Base-by-base conservation (phyloP, 2,888 invertebrate species). In the Leistus spinibarbis region DNA sequence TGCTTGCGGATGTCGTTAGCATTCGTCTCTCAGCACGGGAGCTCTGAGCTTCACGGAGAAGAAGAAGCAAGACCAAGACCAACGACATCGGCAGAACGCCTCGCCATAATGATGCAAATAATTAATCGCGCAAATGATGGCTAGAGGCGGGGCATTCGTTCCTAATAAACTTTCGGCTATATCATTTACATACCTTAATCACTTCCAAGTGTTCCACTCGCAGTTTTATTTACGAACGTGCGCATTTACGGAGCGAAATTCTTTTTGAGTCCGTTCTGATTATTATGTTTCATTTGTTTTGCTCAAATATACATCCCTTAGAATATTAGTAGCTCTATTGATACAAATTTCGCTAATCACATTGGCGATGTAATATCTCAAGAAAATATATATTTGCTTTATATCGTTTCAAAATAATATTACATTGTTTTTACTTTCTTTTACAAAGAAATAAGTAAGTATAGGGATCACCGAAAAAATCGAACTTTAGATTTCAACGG, bases 51-150 rank as follows among this genome's bases (percentile, higher is more conserved):
- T n/a, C 63, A 9, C 19, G 9, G 23, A 23, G 27, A 64, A 24
- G n/a, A 16, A 64, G 27, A 20, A 64, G 24, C 10, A 27, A 9
- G 16, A 19, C 22, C 56, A 56, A 19, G n/a, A 27, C 53, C 56
- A 19, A 56, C 56, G 24, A 20, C 19, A 17, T 40, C 56, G 40
- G 69, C 24, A 24, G 69, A 27, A 17, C 23, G 69, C 24, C 57
- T n/a, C 19, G 24, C 69, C 65, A 71, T 77, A 79, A 78, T 78
- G 78, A 79, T 78, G 78, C 77, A 77, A 78, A 79, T 79, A 79
- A 79, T 79, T 79, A 79, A 79, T 78, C 78, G 76, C 77, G 76
- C 78, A 78, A 79, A 79, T 77, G 77, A 77, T 77, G 76, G 76
- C 76, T 77, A 67, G 71, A 74, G 77, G 77, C 77, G 76, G 74